Evolutionary conservation across 2,888 invertebrate species (phyloP), one percentile per base, ranked within the genome.

Genomic region (Anoncus sp.): DNA sequence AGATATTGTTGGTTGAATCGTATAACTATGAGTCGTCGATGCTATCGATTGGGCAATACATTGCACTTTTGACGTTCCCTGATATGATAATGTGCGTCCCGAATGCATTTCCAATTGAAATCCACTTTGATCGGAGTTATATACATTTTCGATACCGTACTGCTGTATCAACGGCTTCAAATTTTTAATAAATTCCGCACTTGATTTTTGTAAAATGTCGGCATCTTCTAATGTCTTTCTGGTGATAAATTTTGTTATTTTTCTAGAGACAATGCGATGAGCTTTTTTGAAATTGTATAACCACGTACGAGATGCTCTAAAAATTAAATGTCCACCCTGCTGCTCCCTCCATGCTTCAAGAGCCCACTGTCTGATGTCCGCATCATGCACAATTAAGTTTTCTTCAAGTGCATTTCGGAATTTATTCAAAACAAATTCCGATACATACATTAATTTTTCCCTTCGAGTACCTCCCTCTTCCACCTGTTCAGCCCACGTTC

Each of bases 41-140:
- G 45, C n/a, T 43, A 22, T 24, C 24, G 45, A 63, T 22, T 45
- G 22, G 20, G 22, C 45, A 16, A 47, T 2, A 47, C 60, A 71
- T 47, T 71, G 31, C 49, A 62, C 51, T 35, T 60, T 10, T 27
- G 47, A 18, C 16, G 31, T n/a, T 51, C 71, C 51, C 62, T 35
- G 10, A 12, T 49, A 12, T 20, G 1, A 14, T 20, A 62, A 62
- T 6, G 31, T 62, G 2, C 62, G 31, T 43, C 59, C 59, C 10
- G 43, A 59, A 59, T 70, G 70, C 6, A 70, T 59, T 38, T 60
- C 14, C 16, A 60, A 51, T 22, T 62, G 60, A 18, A 60, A 60
- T 40, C 35, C 60, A 59, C 67, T 67, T n/a, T 24, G 38, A 22
- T 63, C 47, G 9, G 63, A 63, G 24, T 45, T 63, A 45, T 31